Conservation (phyloP, 2,888 invertebrate species). For the Yponomeuta evonymella region DNA sequence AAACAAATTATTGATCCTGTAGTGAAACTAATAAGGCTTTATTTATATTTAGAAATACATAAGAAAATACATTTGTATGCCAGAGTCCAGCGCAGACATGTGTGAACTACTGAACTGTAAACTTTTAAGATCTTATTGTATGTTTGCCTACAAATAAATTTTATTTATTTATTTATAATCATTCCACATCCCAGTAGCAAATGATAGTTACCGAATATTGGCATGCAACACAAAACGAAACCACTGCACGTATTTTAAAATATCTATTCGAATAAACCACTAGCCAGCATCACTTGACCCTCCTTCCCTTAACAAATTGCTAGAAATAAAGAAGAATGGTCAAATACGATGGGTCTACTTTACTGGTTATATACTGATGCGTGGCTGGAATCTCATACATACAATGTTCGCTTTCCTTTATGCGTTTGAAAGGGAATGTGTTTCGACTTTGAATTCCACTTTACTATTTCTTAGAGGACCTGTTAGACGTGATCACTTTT, state of each 20-base stretch:
- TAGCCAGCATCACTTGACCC: neutral
- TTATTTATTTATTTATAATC: no score
- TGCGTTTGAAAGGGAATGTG: conserved; percentile 1
- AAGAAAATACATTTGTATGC: no score
- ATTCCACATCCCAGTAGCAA: neutral
- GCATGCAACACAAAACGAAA: neutral
- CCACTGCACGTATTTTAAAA: neutral
- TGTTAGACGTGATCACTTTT: neutral
- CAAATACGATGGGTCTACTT: neutral
- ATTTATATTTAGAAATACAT: neutral
- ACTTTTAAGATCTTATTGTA: no score
- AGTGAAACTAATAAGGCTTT: neutral
- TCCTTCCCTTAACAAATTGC: neutral
- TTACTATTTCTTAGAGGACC: neutral
- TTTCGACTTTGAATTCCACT: neutral
- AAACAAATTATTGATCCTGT: neutral
- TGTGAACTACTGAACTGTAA: no score
- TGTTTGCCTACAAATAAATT: no score
- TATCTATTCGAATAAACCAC: neutral
- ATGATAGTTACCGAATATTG: neutral
- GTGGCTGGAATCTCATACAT: neutral
- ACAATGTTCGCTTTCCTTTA: neutral
- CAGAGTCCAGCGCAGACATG: no score
- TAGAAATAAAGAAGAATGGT: neutral
- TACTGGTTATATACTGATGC: neutral